Evolutionary conservation across 2,888 invertebrate genomes (phyloP).

Genomic region (Melanotus villosus): DNA sequence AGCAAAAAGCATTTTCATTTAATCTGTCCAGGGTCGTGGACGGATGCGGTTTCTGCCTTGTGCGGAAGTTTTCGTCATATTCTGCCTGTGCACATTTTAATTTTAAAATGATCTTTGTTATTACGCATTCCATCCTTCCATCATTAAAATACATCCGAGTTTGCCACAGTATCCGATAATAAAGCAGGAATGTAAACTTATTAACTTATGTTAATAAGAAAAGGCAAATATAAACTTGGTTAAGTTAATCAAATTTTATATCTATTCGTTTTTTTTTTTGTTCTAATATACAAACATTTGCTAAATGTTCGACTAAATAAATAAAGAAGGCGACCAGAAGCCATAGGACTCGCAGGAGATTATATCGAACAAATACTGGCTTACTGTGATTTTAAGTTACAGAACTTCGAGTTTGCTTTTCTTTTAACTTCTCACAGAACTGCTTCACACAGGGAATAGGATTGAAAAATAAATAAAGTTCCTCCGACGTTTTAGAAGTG

Average conservation of each 20-base stretch:
- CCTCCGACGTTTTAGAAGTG: background rate
- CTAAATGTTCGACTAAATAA: no score
- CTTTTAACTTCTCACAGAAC: slow-evolving; percentile 24
- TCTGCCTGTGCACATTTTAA: background rate
- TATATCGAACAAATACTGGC: background rate
- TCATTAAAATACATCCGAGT: background rate
- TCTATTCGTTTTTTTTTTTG: no score
- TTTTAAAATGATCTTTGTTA: background rate
- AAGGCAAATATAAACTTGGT: background rate
- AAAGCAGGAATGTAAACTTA: background rate
- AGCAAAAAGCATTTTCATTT: slow-evolving; percentile 8
- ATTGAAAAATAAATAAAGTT: slow-evolving; percentile 35
- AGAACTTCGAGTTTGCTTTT: slow-evolving; percentile 27
- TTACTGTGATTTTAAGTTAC: background rate
- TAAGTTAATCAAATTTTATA: no score
- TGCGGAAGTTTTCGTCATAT: background rate
- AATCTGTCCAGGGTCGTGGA: background rate
- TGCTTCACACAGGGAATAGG: slow-evolving; percentile 20
- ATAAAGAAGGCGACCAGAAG: slow-evolving; percentile 14
- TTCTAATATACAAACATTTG: no score
- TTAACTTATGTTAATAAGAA: slow-evolving; percentile 8
- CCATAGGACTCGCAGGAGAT: slow-evolving; percentile 13
- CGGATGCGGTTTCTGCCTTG: background rate
- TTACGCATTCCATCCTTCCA: background rate
- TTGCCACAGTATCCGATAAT: background rate